phyloP scores from a whole-genome alignment of 2,113 vertebrate species.

The Quiscalus mexicanus region DNA sequence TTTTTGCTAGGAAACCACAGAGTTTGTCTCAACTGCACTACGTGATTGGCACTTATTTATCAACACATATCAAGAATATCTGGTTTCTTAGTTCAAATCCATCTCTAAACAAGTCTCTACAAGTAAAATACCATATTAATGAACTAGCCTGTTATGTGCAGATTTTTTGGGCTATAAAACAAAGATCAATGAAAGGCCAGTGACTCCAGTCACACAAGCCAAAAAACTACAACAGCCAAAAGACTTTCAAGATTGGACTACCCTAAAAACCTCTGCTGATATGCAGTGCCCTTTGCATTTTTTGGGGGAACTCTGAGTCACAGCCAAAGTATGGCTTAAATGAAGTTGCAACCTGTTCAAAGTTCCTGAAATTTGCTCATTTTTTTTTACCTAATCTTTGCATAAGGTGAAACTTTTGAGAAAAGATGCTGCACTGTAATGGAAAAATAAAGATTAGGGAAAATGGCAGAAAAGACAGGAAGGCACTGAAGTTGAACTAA shows the following conservation, averaged over 20 bases:
- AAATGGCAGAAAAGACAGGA: background rate
- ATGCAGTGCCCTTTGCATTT: background rate
- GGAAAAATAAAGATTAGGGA: slow-evolving; percentile 12
- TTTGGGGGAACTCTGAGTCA: background rate
- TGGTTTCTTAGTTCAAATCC: background rate
- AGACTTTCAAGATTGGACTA: background rate
- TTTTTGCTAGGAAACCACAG: background rate
- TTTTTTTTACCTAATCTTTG: background rate
- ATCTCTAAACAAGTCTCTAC: background rate
- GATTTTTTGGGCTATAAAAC: background rate
- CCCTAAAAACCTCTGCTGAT: background rate
- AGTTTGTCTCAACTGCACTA: background rate
- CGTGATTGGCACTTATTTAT: background rate
- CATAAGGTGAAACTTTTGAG: background rate
- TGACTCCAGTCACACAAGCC: background rate
- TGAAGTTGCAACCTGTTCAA: background rate
- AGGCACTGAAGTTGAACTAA: background rate
- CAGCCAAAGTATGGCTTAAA: background rate
- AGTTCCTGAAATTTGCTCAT: background rate
- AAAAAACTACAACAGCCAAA: background rate
- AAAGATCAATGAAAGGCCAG: background rate
- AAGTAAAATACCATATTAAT: background rate
- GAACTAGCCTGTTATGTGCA: background rate
- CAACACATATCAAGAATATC: background rate
- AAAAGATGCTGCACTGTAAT: background rate